Base-by-base conservation (phyloP, 2,797 vertebrate species). In the Melanotaenia maccullochi region DNA sequence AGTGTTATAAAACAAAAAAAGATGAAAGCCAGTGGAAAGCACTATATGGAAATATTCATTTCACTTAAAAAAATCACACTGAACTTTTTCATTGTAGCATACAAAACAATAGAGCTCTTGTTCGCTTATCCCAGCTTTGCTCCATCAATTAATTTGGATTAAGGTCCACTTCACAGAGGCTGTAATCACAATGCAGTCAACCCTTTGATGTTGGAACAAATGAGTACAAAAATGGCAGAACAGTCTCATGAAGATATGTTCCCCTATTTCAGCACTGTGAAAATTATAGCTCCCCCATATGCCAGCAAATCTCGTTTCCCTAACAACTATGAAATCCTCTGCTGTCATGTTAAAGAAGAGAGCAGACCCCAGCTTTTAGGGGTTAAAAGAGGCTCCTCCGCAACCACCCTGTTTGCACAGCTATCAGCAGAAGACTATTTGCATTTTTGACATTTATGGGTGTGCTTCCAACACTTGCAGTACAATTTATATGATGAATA, bases 381-480 rank as follows among this genome's bases (percentile, higher is more conserved):
- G 55, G 60, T 40, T 73, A 68, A 70, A 49, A 73, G 36, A 28
- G 9, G 32, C 36, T 69, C 44, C 36, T 65, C 47, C 47, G 36
- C 65, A 70, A 28, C 71, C 60, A 52, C 44, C 49, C 68, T 72
- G 28, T 74, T 78, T 75, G 47, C 72, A 57, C 60, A 68, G 64
- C 74, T 78, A 85, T 89, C 71, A 64, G 84, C 85, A 90, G 73
- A 71, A 76, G 59, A 65, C 64, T 61, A 90, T 94, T 93, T 92
- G 82, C 79, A 92, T 93, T 88, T 91, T 86, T 90, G 86, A 90
- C 89, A 91, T 88, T 88, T 89, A 90, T 76, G 71, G 83, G 61
- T 68, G 58, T 63, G 56, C 74, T 69, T 84, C 80, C 79, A 79
- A 75, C 77, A 76, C 66, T 82, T 78, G 60, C 76, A 33, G 59